Base-by-base conservation (phyloP, 2,888 invertebrate genomes). In the Dicyrtoma fusca region DNA sequence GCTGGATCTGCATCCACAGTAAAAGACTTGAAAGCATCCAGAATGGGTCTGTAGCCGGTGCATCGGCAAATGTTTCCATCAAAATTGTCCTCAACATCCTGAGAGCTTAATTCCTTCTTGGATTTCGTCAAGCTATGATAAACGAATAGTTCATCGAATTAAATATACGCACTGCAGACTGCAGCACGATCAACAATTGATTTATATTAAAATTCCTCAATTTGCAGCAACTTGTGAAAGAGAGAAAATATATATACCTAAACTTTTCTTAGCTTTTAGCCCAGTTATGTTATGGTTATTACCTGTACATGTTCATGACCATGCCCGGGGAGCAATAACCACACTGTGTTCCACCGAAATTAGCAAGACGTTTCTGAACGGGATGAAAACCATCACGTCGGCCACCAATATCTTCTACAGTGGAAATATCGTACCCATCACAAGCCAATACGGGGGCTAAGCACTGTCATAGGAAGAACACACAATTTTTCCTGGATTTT, bases 271-370 rank as follows among this genome's bases (percentile, higher is more conserved):
- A 34, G 34, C 34, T 34, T 34, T 34, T 34, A 5, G 34, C 8
- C 4, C 4, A 5, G 8, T 34, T 34, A 8, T 34, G 34, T 3
- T 34, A 34, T 34, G 34, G 34, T 8, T 25, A 45, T 66, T 82
- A 89, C 89, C 88, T 88, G 83, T 88, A 88, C 90, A 91, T 91
- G 80, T 87, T 89, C 90, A 90, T 90, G 68, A 91, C 86, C 88
- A 91, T 90, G 13, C 91, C 92, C 0, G 92, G 90, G 23, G 90
- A 89, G 81, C 92, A 92, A 82, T 86, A 91, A 1, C 91, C 91
- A 81, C 91, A 91, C 81, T 91, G 91, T 0, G 89, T 89, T 0
- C 90, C 91, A 82, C 90, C 88, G 81, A 89, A 87, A 62, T 87
- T 85, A 4, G 89, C 89, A 65, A 91, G 83, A 1, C 88, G 84